Evolutionary conservation across 2,888 invertebrate genomes (phyloP), one percentile per base, ranked within the genome.

Genomic region (Dasypogon diadema): DNA sequence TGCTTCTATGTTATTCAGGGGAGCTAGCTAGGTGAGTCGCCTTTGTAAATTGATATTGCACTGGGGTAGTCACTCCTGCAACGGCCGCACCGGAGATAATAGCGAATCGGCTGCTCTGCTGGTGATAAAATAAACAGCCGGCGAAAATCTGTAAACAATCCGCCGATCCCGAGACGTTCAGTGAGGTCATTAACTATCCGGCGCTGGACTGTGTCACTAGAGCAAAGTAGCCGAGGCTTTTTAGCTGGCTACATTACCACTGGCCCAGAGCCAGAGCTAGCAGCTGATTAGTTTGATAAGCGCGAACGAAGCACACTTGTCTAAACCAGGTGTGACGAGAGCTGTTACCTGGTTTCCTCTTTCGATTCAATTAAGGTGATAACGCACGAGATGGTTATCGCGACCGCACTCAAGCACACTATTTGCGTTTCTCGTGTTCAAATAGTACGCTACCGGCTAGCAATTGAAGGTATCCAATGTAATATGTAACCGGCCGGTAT

Each of bases 331-430:
- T 5, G 26, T 30, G 30, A 16, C 30, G 18, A 16, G 30, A 14
- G 60, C 60, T 60, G 18, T 60, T 60, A 60, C 21, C 37, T 1
- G 21, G 21, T 37, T 60, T 37, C 26, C 37, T 30, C 12, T 16
- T 26, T 14, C 34, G 60, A 21, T 37, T 10, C 10, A 60, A 60
- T 37, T 60, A 34, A 60, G 18, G 18, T 37, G 60, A 60, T 60
- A 60, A 60, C 60, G 37, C 60, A 60, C 60, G 60, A 37, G n/a
- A 60, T 21, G 34, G 18, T 60, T 60, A 60, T 60, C 60, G 26
- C 60, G 18, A 37, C 42, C n/a, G 42, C 60, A 60, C 60, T 60
- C 10, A 60, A 60, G 42, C 18, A 37, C 37, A 60, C 34, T 24
- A 30, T 30, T 30, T 30, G 30, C 30, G 30, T 30, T 30, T 30